phyloP scores from a whole-genome alignment of 2,113 vertebrate species.

The Myocastor coypus region DNA sequence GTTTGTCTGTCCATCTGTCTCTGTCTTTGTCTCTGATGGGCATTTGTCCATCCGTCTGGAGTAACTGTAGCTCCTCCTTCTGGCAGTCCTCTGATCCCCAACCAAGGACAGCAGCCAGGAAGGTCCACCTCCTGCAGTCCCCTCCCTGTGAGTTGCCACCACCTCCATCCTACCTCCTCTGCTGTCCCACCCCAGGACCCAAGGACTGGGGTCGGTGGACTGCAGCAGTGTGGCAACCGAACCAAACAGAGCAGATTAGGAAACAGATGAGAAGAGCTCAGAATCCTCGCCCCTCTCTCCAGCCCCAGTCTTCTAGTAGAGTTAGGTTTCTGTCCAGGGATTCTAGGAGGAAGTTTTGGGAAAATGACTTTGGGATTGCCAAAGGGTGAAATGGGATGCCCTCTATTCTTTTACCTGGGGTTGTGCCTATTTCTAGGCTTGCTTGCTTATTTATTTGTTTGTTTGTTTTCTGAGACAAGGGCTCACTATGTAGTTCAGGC shows the following conservation, averaged over 20 bases:
- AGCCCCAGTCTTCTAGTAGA: background rate
- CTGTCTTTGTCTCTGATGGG: conserved; percentile 60
- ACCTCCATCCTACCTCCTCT: background rate
- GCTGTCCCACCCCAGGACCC: background rate
- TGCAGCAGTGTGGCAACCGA: conserved; percentile 47
- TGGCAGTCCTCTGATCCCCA: background rate
- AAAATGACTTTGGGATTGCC: background rate
- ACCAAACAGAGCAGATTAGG: conserved; percentile 35
- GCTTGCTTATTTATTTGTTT: background rate
- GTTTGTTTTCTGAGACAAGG: background rate
- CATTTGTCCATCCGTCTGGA: conserved; percentile 10
- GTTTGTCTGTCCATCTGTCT: conserved; percentile 48
- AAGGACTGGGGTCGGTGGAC: conserved; percentile 28
- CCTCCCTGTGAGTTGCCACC: background rate
- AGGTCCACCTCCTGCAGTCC: background rate
- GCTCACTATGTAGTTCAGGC: background rate
- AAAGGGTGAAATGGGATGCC: background rate
- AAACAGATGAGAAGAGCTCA: background rate
- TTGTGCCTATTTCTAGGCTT: background rate
- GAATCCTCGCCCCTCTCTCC: background rate
- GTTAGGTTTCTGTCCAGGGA: background rate
- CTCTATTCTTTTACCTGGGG: background rate
- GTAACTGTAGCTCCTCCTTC: conserved; percentile 58
- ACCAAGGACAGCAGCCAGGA: background rate
- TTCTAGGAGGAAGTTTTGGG: background rate